Evolutionary conservation across 2,888 invertebrate genomes (phyloP).

Genomic region (Enchytraeus crypticus): DNA sequence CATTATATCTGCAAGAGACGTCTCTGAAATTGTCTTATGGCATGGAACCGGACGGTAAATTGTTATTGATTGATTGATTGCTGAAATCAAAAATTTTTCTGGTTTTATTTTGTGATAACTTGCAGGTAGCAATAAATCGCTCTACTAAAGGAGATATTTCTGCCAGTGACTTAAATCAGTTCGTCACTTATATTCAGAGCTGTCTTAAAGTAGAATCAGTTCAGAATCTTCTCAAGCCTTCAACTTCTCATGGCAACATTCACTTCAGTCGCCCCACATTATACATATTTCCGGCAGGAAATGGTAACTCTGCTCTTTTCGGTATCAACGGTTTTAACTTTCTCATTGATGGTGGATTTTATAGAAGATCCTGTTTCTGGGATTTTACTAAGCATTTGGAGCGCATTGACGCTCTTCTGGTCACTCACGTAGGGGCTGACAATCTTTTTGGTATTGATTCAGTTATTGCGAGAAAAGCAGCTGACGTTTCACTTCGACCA

Average conservation of each 20-base stretch:
- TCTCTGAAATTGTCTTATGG: no score
- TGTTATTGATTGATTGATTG: no score
- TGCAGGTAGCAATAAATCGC: no score
- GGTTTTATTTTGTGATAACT: no score
- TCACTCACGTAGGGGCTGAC: slow-evolving; percentile 87
- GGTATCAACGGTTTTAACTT: slow-evolving; percentile 93
- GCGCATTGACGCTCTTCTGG: slow-evolving; percentile 79
- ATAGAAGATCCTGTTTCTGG: slow-evolving; percentile 91
- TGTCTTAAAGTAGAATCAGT: slow-evolving; percentile 35
- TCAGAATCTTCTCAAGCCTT: slow-evolving; percentile 63
- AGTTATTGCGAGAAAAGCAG: slow-evolving; percentile 73
- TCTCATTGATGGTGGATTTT: slow-evolving; percentile 81
- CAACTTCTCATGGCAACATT: slow-evolving; percentile 87
- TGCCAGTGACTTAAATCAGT: slow-evolving; percentile 38
- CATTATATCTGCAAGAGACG: no score
- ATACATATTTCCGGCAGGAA: slow-evolving; percentile 90
- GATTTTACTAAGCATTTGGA: slow-evolving; percentile 89
- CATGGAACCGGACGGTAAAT: no score
- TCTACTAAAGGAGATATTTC: slow-evolving; percentile 54
- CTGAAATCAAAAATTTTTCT: no score
- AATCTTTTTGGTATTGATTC: slow-evolving; percentile 82
- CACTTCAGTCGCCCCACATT: slow-evolving; percentile 86
- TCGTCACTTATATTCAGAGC: slow-evolving; percentile 37
- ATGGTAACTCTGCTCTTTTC: slow-evolving; percentile 91
- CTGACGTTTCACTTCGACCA: slow-evolving; percentile 56